Evolutionary conservation across 2,888 invertebrate genomes (phyloP).

Genomic region (Epinotia brunnichana): DNA sequence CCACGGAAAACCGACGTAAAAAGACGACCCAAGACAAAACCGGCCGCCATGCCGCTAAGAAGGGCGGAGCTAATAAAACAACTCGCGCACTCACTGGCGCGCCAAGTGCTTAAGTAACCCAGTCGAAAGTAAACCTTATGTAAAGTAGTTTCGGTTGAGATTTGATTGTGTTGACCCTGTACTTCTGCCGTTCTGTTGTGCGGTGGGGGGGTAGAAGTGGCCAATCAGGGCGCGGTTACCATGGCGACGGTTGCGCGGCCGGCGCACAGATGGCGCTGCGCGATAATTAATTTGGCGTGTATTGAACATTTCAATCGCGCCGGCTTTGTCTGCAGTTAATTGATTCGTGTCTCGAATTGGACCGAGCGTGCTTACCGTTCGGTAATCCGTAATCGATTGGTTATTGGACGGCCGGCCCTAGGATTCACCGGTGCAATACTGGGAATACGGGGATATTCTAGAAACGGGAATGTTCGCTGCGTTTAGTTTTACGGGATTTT

Average conservation of each 20-base stretch:
- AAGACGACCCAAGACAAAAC: conserved; percentile 69
- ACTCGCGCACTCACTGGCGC: conserved; percentile 50
- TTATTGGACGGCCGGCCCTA: conserved; percentile 23
- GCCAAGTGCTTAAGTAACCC: conserved; percentile 49
- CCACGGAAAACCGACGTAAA: conserved; percentile 64
- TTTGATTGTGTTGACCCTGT: conserved; percentile 56
- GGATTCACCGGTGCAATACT: conserved; percentile 2
- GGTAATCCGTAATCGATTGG: conserved; percentile 43
- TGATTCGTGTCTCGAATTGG: conserved; percentile 43
- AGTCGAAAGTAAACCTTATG: conserved; percentile 61
- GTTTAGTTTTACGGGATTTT: background rate
- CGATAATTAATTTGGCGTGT: conserved; percentile 44
- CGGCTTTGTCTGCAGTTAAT: conserved; percentile 44
- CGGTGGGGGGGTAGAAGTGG: conserved; percentile 63
- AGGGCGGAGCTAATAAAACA: conserved; percentile 79
- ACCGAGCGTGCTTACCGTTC: conserved; percentile 40
- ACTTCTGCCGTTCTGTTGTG: conserved; percentile 60
- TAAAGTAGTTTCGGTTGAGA: conserved; percentile 57
- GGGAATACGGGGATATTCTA: conserved; percentile 5
- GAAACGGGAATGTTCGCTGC: background rate
- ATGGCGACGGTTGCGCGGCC: conserved; percentile 65
- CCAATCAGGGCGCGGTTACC: conserved; percentile 79
- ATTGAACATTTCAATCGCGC: conserved; percentile 44
- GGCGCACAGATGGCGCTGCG: conserved; percentile 71
- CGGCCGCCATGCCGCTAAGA: conserved; percentile 76